These are phyloP conservation scores for Lutraria rhynchaena DNA, from an alignment of 1,140 invertebrate species.

Conservation along the genomic window DNA sequence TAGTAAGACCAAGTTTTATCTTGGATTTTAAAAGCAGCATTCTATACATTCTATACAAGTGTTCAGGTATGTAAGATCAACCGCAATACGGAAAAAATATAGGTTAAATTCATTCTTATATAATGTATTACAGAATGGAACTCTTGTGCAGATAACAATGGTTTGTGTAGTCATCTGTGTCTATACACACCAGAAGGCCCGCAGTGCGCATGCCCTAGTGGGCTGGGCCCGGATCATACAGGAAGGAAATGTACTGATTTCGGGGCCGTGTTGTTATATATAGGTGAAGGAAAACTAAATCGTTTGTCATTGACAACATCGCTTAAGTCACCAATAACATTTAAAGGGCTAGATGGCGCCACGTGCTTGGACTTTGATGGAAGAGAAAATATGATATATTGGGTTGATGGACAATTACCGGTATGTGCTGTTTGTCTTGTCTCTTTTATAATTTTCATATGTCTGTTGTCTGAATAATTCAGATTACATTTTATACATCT, in stretches of 20 bases:
- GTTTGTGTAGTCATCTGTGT: conserved; percentile 98
- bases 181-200: conserved; percentile 88
- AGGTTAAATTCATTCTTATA: no score
- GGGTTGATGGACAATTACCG: conserved; percentile 91
- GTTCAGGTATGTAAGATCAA: no score
- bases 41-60: no score
- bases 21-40: no score
- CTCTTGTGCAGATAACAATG: conserved; percentile 95
- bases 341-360: conserved; percentile 90
- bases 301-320: conserved; percentile 84
- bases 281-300: conserved; percentile 91
- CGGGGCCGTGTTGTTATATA: conserved; percentile 94
- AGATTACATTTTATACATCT: no score
- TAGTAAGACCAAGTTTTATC: no score
- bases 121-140: conserved; percentile 87
- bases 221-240: conserved; percentile 89
- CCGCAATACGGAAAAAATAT: no score
- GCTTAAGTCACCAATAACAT: conserved; percentile 86
- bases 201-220: conserved; percentile 92
- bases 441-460: no score
- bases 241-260: conserved; percentile 91
- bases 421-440: conserved; percentile 61
- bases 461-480: no score
- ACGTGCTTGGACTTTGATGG: conserved; percentile 96
- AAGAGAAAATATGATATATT: conserved; percentile 91